Evolutionary conservation across 2,888 invertebrate genomes (phyloP), one percentile per base, ranked within the genome.

Genomic region (Scaptodrosophila latifasciaeformis): DNA sequence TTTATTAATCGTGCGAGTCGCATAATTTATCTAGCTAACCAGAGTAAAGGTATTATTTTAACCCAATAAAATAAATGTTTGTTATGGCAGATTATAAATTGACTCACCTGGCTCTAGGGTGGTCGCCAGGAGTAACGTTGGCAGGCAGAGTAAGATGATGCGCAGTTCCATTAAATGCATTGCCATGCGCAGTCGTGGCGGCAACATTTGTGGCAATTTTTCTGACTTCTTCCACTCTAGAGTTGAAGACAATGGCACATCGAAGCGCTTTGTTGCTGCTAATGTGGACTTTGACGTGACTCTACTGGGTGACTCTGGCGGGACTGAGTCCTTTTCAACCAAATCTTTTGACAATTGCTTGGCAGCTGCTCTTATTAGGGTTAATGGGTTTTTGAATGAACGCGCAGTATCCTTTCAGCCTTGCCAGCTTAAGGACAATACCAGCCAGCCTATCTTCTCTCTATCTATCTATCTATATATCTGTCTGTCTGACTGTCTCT

Each of bases 101-200:
- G n/a, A 77, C 78, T 81, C 68, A 87, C 87, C 86, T 84, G 87
- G 86, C 77, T 87, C 86, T 67, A 86, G 67, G 52, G 86, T 87
- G 58, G 87, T 86, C 70, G 86, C 86, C 79, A 87, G 75, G 60
- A 87, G 71, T 67, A 87, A 82, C 62, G 86, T 85, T 78, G 86
- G 86, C 81, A 87, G 84, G 83, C 86, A 87, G 67, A 87, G 82
- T 63, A 87, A 70, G 60, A 87, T 81, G 60, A 87, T 82, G 65
- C 86, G 84, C 70, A 86, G 81, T 81, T 86, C 86, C 72, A 86
- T 85, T 83, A 85, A 83, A 76, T 86, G 84, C 82, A 84, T 75
- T 74, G 81, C 78, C 70, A 79, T 79, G 52, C 50, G 66, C 59
- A 72, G 66, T 53, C 79, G 79, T 71, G 77, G 72, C 51, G 50